These are phyloP conservation scores for Drosophila rhopaloa DNA, from an alignment of 1,140 invertebrate genomes.

Conservation along the genomic window DNA sequence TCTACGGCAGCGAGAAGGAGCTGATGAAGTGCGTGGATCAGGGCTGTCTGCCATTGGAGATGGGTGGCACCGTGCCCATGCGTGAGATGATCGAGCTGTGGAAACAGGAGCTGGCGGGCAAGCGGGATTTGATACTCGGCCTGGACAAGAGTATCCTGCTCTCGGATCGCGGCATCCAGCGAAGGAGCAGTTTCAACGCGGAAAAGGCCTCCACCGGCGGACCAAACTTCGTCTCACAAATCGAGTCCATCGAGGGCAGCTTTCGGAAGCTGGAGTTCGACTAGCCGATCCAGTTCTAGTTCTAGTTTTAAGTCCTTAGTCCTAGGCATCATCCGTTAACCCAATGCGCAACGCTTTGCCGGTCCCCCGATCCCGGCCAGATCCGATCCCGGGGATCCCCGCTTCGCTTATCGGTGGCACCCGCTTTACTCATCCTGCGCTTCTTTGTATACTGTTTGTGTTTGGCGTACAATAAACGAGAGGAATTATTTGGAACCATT, in stretches of 20 bases:
- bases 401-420: conserved; percentile 75
- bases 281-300: conserved; percentile 72
- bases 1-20: conserved; percentile 88
- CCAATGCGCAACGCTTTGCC: conserved; percentile 59
- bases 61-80: conserved; percentile 90
- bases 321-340: conserved; percentile 63
- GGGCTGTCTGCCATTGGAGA: conserved; percentile 90
- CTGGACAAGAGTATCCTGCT: conserved; percentile 90
- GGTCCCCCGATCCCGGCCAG: conserved; percentile 33
- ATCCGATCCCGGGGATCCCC: conserved; percentile 33
- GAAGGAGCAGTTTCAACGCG: conserved; percentile 85
- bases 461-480: conserved; percentile 71
- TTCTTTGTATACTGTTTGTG: conserved; percentile 66
- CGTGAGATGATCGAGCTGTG: conserved; percentile 91
- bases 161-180: conserved; percentile 85
- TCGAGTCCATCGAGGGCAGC: conserved; percentile 87
- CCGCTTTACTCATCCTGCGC: conserved; percentile 75
- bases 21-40: conserved; percentile 87
- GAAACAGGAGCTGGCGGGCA: conserved; percentile 87
- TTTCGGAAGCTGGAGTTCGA: conserved; percentile 91
- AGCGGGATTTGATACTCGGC: conserved; percentile 87
- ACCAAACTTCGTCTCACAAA: conserved; percentile 81
- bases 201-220: conserved; percentile 73
- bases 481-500: conserved; percentile 40
- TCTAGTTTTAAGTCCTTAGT: conserved; percentile 47